phyloP scores from a whole-genome alignment of 2,888 invertebrate species.

The Muscina levida region DNA sequence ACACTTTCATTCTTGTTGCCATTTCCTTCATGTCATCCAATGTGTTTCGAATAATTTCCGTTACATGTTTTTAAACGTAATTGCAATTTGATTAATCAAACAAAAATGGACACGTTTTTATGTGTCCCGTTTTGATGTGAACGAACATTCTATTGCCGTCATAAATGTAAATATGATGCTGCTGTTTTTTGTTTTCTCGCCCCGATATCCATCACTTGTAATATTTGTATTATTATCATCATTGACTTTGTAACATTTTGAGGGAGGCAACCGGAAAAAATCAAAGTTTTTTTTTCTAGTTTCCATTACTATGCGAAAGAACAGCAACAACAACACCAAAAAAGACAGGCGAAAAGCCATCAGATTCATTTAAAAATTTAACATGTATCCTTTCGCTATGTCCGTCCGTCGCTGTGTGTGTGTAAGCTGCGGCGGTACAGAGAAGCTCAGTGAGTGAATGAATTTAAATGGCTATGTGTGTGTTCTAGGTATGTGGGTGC shows the following conservation, averaged over 20 bases:
- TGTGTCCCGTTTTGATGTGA: constrained; percentile 25
- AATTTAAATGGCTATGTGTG: too few species aligned
- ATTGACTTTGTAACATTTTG: constrained; percentile 48
- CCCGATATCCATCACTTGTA: constrained; percentile 37
- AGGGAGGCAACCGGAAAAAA: background rate
- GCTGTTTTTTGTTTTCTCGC: background rate
- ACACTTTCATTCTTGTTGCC: too few species aligned
- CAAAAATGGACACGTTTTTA: constrained; percentile 25
- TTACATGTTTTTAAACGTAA: constrained; percentile 54
- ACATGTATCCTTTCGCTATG: constrained; percentile 49
- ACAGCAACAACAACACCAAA: background rate
- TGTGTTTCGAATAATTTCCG: constrained; percentile 1
- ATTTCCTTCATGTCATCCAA: too few species aligned
- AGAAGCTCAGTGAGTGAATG: background rate
- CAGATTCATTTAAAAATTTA: constrained; percentile 47
- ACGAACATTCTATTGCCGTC: constrained; percentile 25
- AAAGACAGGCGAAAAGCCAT: constrained; percentile 28
- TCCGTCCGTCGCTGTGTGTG: background rate
- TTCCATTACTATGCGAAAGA: constrained; percentile 26
- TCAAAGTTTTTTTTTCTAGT: background rate
- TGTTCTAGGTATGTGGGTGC: background rate
- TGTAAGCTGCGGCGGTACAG: background rate
- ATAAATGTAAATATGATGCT: background rate
- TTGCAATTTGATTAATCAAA: constrained; percentile 55
- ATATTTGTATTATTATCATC: constrained; percentile 57